Percentiles rank a stretch among this genome's conserved stretches.
Evolutionary conservation across 1,140 invertebrate species (phyloP).

Genomic region (Heterodera schachtii): DNA sequence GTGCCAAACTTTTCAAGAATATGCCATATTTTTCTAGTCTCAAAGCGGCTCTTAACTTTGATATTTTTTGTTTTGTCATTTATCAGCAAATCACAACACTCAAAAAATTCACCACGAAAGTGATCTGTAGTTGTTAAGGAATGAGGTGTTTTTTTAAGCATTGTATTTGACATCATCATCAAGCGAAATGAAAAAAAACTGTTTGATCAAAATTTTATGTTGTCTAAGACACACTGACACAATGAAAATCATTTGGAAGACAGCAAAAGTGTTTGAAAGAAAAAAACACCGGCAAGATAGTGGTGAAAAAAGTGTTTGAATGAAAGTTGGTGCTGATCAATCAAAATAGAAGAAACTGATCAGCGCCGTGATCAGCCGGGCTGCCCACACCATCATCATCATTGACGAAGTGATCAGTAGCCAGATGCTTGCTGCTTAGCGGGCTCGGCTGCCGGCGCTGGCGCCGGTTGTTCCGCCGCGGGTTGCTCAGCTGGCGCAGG

Average conservation of each 20-base stretch:
- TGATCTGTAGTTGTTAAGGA: no score
- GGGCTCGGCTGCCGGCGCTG: slow-evolving; percentile 15
- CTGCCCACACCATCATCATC: no score
- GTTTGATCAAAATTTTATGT: slow-evolving; percentile 5
- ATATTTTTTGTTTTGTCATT: no score
- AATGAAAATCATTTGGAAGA: neutral
- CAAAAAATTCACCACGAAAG: no score
- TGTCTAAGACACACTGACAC: neutral
- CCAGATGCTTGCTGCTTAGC: slow-evolving; percentile 6
- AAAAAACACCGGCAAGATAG: neutral
- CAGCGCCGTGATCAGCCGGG: neutral
- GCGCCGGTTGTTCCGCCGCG: slow-evolving; percentile 7
- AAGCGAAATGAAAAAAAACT: no score
- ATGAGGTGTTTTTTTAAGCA: neutral
- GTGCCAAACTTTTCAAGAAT: no score
- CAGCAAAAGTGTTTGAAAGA: neutral
- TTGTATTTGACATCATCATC: no score
- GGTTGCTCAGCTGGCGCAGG: slow-evolving; percentile 7
- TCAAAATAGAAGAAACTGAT: neutral
- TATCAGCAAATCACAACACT: no score
- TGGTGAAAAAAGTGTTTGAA: neutral
- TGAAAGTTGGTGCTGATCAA: neutral
- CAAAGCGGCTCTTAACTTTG: no score
- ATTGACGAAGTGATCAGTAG: neutral
- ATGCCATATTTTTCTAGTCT: no score